These are phyloP conservation scores for Romanogobio albipinnatus DNA, from an alignment of 2,113 vertebrate genomes.

Conservation along the genomic window DNA sequence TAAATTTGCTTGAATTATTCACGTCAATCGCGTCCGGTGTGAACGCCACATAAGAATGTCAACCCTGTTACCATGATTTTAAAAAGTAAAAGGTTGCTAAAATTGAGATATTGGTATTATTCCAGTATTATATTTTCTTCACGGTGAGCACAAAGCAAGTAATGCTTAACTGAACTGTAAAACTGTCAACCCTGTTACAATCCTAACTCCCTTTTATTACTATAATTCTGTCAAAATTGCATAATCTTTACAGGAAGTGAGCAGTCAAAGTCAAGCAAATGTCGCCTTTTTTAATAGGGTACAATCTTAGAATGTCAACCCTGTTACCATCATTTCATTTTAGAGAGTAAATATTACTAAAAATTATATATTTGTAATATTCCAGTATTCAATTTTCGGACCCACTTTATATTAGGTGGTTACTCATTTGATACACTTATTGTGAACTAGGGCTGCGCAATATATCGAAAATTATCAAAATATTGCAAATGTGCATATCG, in stretches of 20 bases:
- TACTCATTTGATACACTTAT: too few species aligned
- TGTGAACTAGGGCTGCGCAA: too few species aligned
- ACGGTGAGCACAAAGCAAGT: neutral
- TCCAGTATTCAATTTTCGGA: neutral
- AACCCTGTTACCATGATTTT: neutral
- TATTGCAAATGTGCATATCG: too few species aligned
- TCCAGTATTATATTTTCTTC: neutral
- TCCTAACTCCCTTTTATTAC: neutral
- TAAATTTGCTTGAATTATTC: too few species aligned
- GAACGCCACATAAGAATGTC: too few species aligned
- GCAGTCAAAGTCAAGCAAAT: neutral
- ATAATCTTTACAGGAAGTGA: neutral
- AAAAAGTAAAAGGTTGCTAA: neutral
- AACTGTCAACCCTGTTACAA: neutral
- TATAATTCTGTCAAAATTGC: neutral
- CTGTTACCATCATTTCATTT: neutral
- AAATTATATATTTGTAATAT: neutral
- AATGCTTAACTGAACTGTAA: neutral
- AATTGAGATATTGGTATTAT: neutral
- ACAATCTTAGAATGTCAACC: neutral
- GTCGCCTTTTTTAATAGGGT: neutral
- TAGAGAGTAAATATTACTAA: neutral
- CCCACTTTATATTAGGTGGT: too few species aligned
- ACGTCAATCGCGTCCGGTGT: too few species aligned
- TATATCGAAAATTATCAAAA: too few species aligned